Evolutionary conservation across 2,888 invertebrate genomes (phyloP).

Genomic region (Dasysyrphus albostriatus): DNA sequence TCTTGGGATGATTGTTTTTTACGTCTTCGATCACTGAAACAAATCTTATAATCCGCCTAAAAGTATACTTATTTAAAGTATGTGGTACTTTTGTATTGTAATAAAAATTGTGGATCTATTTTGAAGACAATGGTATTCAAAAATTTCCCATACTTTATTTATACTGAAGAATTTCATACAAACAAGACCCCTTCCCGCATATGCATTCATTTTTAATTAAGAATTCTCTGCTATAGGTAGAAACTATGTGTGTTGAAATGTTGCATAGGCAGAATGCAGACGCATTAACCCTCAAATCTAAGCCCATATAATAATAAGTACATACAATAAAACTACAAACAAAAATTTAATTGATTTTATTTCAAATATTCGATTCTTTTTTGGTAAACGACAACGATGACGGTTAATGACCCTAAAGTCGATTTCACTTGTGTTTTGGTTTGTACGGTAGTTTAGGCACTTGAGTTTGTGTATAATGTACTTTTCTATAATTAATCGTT

Average conservation of each 20-base stretch:
- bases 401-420: slow-evolving; percentile 63
- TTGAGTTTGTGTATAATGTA: not conserved
- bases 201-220: not conserved
- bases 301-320: not conserved
- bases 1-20: not conserved
- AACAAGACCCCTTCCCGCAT: not conserved
- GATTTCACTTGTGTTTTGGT: slow-evolving; percentile 41
- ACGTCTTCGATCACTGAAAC: not conserved
- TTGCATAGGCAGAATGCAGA: not conserved
- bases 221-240: no score
- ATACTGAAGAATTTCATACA: not conserved
- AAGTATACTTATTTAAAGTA: not conserved
- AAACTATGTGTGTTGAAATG: not conserved
- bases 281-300: not conserved
- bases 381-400: slow-evolving; percentile 1
- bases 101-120: no score
- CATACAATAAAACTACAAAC: not conserved
- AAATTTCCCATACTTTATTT: not conserved
- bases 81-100: no score
- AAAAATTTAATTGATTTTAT: slow-evolving; percentile 26
- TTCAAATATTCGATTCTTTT: slow-evolving; percentile 34
- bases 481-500: slow-evolving; percentile 47
- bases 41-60: not conserved
- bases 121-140: not conserved
- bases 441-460: not conserved